phyloP scores from a whole-genome alignment of 53 echinoderm and acorn worm species.

The Hippasteria phrygiana region DNA sequence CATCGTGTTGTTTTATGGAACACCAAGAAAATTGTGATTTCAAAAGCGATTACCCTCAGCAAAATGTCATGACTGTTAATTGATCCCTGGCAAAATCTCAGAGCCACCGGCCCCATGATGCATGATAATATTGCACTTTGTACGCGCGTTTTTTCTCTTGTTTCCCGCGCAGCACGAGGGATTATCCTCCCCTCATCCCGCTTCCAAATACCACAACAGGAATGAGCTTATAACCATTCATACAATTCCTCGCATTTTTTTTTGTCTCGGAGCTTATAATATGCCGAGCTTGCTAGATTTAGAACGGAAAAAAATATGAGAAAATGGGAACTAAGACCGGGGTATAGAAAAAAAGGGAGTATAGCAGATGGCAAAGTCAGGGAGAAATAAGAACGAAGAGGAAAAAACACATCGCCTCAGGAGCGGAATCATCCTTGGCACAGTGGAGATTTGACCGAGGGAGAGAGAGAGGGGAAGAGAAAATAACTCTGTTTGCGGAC shows the following conservation, averaged over 20 bases:
- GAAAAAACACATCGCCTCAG: background rate
- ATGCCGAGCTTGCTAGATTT: conserved; percentile 36
- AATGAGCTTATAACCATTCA: conserved; percentile 41
- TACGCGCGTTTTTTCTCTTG: background rate
- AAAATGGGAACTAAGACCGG: background rate
- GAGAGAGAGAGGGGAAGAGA: background rate
- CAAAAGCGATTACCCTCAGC: conserved; percentile 1
- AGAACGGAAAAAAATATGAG: background rate
- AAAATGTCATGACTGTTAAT: conserved; percentile 36
- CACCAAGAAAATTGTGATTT: background rate
- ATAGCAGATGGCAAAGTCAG: conserved; percentile 32
- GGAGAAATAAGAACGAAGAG: background rate
- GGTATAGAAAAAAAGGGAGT: background rate
- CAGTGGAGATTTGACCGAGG: conserved; percentile 42
- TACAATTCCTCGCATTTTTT: conserved; percentile 49
- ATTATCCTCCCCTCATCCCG: conserved; percentile 8
- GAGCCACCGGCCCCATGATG: background rate
- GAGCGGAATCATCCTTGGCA: conserved; percentile 38
- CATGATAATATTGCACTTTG: conserved; percentile 15
- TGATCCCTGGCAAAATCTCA: conserved; percentile 1
- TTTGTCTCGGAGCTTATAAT: conserved; percentile 37
- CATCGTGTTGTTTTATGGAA: too few species aligned
- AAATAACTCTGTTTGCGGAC: conserved; percentile 62
- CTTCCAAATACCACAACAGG: conserved; percentile 22
- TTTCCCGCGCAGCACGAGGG: background rate